phyloP scores from a whole-genome alignment of 2,113 vertebrate genomes.

The Indicator maculatus region DNA sequence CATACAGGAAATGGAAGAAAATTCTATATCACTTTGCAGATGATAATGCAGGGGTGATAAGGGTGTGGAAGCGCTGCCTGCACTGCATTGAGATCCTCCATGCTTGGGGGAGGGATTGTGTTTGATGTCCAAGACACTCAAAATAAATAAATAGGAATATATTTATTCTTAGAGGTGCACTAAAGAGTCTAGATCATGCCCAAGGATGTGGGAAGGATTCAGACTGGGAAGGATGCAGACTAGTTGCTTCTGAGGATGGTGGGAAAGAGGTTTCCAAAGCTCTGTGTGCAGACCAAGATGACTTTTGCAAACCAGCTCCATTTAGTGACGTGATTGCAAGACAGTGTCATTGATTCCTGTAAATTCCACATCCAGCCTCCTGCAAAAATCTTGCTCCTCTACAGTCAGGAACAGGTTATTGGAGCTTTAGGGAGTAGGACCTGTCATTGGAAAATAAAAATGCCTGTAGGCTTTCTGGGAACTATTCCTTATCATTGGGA shows the following conservation, averaged over 20 bases:
- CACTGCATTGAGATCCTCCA: neutral
- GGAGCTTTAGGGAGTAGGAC: neutral
- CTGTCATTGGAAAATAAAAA: neutral
- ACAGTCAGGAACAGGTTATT: neutral
- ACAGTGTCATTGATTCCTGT: neutral
- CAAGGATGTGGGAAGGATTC: neutral
- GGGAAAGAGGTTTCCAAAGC: neutral
- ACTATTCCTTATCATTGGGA: neutral
- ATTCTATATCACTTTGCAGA: conserved; percentile 24
- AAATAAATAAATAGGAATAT: neutral
- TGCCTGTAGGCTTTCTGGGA: neutral
- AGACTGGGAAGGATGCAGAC: neutral
- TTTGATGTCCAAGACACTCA: fast-evolving
- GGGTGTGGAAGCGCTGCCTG: neutral
- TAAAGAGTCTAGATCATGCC: neutral
- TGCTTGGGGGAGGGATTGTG: neutral
- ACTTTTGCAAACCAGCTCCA: neutral
- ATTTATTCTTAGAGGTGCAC: neutral
- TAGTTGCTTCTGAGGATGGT: neutral
- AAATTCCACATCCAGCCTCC: neutral
- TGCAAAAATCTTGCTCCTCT: neutral
- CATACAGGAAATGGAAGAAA: conserved; percentile 25
- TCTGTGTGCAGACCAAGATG: neutral
- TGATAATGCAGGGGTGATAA: neutral
- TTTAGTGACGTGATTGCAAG: neutral